Evolutionary conservation across 2,888 invertebrate species (phyloP), one percentile per base, ranked within the genome.

Genomic region (Sepioteuthis lessoniana): DNA sequence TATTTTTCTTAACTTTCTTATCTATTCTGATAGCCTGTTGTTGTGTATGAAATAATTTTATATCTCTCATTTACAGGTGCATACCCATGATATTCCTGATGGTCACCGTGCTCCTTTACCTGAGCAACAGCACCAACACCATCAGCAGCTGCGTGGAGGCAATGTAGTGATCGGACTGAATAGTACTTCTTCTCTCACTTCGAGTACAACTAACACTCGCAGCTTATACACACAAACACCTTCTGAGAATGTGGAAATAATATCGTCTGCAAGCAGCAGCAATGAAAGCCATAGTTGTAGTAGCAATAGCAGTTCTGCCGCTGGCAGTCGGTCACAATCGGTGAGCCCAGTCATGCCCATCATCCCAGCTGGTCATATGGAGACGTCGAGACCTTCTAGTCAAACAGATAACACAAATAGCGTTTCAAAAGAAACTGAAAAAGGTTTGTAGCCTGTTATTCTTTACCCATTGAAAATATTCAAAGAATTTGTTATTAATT

Each of bases 181-280:
- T 7, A 42, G 46, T 42, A n/a, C 42, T 92, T 42, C 93, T 60
- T 93, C 98, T 46, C n/a, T n/a, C n/a, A 97, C 98, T 95, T 97
- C 98, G 95, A 95, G 95, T 37, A 97, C 97, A 42, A 96, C 95
- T 95, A 95, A 95, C 92, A 98, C 98, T 93, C 98, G 98, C 95
- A 98, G 98, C 94, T 98, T 98, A 94, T 98, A 98, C 97, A 98
- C 98, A 31, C 98, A 98, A 97, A 98, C 98, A 31, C 98, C 98
- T 42, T 98, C 98, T 93, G 95, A 95, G n/a, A 95, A 10, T 42
- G 47, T 42, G 35, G 91, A 92, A 31, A 93, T 35, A 28, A 93
- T 31, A 91, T 93, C 42, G 50, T 92, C 91, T 46, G 91, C 21
- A 76, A 76, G 76, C 76, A 76, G 76, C n/a, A 76, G 76, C n/a